Evolutionary conservation across 37 sponge, comb jelly and placozoan genomes (phyloP).

Genomic region (Amphimedon queenslandica): DNA sequence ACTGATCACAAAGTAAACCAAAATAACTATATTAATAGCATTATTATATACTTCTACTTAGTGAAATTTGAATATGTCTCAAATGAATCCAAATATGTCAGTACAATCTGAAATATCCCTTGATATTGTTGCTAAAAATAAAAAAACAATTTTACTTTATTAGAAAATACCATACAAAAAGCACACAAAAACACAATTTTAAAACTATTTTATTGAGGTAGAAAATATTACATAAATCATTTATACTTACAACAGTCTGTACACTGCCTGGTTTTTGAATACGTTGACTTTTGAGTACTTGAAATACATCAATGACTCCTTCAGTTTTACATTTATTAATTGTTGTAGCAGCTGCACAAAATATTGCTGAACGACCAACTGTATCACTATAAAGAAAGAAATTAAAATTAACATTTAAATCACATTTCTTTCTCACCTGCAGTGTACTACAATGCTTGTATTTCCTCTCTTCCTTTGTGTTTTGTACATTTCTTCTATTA

Average conservation of each 20-base stretch:
- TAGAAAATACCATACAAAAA: too few species aligned
- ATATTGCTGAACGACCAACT: conserved; percentile 20
- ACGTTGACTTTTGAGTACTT: conserved; percentile 34
- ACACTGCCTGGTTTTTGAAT: conserved; percentile 39
- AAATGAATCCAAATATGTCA: conserved; percentile 2
- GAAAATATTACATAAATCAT: not conserved
- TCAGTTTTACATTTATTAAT: conserved; percentile 33
- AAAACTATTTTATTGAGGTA: too few species aligned
- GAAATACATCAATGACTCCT: conserved; percentile 41
- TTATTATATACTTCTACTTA: too few species aligned
- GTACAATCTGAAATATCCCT: not conserved
- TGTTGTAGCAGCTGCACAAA: conserved; percentile 13
- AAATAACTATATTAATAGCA: too few species aligned
- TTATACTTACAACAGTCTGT: conserved; percentile 14
- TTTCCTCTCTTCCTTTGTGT: conserved; percentile 58
- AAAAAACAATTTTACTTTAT: not conserved
- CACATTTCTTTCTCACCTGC: conserved; percentile 19
- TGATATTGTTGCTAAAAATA: not conserved
- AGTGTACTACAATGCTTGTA: conserved; percentile 44
- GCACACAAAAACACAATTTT: too few species aligned
- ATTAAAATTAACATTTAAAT: too few species aligned
- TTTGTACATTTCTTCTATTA: conserved; percentile 39
- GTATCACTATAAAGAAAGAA: not conserved
- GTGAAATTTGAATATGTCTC: not conserved
- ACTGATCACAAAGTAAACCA: too few species aligned